A percentile compares a stretch with the other conserved stretches of the same genome.
Conservation (phyloP, 2,888 invertebrate species). For the Cynaeus angustus region DNA sequence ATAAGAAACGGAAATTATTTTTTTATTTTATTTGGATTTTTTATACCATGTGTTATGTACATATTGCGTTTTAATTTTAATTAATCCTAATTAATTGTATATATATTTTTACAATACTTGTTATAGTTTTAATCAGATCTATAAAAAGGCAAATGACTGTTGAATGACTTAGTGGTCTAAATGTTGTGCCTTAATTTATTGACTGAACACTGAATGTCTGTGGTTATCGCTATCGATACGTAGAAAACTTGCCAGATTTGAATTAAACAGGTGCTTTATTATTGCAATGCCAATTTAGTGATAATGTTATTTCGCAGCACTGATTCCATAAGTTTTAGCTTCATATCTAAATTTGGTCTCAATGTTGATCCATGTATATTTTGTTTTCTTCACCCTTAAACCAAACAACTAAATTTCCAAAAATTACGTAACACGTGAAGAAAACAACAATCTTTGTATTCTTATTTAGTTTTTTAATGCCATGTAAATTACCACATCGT, state of each 20-base stretch:
- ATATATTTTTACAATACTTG: constrained; percentile 37
- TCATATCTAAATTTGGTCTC: constrained; percentile 47
- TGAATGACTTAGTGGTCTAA: constrained; percentile 40
- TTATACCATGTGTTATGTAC: constrained; percentile 45
- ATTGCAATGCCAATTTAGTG: constrained; percentile 49
- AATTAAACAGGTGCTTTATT: constrained; percentile 50
- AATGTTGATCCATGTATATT: constrained; percentile 12
- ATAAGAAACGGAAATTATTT: constrained; percentile 11
- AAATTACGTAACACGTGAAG: constrained; percentile 4
- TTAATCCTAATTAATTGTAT: constrained; percentile 40
- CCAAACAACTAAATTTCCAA: constrained; percentile 3
- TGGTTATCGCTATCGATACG: constrained; percentile 50
- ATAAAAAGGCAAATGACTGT: constrained; percentile 36
- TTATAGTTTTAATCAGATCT: constrained; percentile 37
- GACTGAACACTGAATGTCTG: constrained; percentile 53
- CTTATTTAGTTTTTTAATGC: constrained; percentile 33
- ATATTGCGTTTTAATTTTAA: constrained; percentile 42
- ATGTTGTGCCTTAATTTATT: constrained; percentile 57
- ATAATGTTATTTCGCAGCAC: constrained; percentile 35
- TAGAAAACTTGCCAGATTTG: constrained; percentile 54
- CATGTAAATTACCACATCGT: constrained; percentile 44
- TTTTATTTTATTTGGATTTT: constrained; percentile 35
- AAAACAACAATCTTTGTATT: constrained; percentile 10
- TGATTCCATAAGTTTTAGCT: constrained; percentile 36
- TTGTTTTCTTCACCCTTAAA: constrained; percentile 21